Evolutionary conservation across 2,797 vertebrate genomes (phyloP).

Genomic region (Vespertilio murinus): DNA sequence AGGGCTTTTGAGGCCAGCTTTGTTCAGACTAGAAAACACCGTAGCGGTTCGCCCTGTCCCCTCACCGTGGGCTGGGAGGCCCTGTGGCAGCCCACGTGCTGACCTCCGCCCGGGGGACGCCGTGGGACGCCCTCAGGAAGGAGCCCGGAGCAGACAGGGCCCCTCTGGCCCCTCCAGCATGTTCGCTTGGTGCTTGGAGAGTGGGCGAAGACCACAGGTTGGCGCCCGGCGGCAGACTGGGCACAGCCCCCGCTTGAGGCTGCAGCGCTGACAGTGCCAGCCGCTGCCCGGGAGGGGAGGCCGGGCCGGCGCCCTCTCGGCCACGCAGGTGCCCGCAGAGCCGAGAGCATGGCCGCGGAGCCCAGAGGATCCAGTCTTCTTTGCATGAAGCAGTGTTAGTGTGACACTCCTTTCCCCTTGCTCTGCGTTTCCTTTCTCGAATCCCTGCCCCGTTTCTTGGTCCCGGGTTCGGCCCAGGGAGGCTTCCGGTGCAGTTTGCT

Average conservation of each 20-base stretch:
- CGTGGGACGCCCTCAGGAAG: background rate
- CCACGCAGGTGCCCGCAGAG: background rate
- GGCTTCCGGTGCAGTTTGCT: conserved; percentile 28
- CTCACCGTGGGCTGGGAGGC: background rate
- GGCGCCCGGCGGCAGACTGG: background rate
- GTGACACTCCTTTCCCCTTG: background rate
- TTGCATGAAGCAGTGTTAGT: conserved; percentile 67
- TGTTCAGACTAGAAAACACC: background rate
- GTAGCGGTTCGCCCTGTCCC: background rate
- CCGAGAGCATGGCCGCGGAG: background rate
- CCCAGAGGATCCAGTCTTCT: background rate
- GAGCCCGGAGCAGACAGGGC: too few species aligned
- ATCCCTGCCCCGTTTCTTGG: background rate
- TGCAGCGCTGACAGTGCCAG: background rate
- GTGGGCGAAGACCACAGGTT: background rate
- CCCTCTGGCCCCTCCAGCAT: background rate
- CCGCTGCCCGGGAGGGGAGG: background rate
- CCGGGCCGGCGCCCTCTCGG: background rate
- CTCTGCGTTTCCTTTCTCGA: background rate
- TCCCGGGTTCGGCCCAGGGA: conserved; percentile 50
- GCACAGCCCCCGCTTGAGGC: background rate
- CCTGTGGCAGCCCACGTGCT: fast-evolving
- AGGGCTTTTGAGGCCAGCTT: conserved; percentile 25
- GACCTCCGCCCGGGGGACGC: background rate
- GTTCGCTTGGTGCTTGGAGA: background rate